A percentile compares a stretch with the other conserved stretches of the same genome.
Conservation (phyloP, 92 coral and sea anemone species). For the Metridium senile region DNA sequence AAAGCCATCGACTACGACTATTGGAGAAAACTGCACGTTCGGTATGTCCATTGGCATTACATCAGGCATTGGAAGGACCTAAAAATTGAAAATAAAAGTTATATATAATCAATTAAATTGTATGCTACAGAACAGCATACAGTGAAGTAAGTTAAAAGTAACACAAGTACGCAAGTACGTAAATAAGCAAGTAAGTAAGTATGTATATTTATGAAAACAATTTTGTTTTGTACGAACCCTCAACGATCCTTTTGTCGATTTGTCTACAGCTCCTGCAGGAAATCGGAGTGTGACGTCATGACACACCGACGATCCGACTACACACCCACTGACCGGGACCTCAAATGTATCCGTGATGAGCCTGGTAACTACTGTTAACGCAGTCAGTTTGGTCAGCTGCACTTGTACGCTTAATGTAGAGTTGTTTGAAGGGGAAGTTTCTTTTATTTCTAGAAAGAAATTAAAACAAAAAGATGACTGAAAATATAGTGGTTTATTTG, state of each 20-base stretch:
- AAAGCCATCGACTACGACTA: slow-evolving; percentile 25
- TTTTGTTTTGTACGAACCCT: too few species aligned
- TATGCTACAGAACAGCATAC: not conserved
- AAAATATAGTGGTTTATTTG: not conserved
- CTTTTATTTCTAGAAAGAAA: not conserved
- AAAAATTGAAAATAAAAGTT: not conserved
- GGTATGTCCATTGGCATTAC: not conserved
- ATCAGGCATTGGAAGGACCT: not conserved
- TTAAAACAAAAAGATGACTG: not conserved
- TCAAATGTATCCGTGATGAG: too few species aligned
- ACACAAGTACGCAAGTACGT: too few species aligned
- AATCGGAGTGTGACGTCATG: too few species aligned
- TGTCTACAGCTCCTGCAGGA: too few species aligned
- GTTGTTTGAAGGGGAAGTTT: not conserved
- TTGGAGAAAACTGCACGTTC: slow-evolving; percentile 6
- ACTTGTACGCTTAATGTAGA: slow-evolving; percentile 15
- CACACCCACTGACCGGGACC: too few species aligned
- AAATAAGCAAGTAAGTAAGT: too few species aligned
- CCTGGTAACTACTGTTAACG: too few species aligned
- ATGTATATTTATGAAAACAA: too few species aligned
- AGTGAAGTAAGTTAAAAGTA: too few species aligned
- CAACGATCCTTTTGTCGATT: too few species aligned
- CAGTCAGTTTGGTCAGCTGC: slow-evolving; percentile 8
- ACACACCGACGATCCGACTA: too few species aligned
- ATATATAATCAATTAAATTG: not conserved